phyloP scores from a whole-genome alignment of 2,113 vertebrate species.

The Gnathonemus longibarbis region DNA sequence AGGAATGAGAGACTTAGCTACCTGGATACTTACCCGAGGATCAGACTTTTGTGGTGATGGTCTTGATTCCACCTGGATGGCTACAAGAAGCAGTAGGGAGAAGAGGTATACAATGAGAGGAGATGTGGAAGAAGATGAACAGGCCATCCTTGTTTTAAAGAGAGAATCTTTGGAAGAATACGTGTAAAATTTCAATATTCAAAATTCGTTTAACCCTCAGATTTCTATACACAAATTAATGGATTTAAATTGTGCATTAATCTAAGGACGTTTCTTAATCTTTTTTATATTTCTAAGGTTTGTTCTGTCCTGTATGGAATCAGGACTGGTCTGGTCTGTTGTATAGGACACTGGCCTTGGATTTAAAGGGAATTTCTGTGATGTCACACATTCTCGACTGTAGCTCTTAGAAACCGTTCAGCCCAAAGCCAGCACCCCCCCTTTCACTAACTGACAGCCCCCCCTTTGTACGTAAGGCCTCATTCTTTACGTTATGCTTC shows the following conservation, averaged over 20 bases:
- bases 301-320: slow-evolving; percentile 35
- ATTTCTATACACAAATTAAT: background rate
- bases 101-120: background rate
- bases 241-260: background rate
- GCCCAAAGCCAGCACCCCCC: slow-evolving; percentile 12
- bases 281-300: background rate
- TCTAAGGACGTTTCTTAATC: background rate
- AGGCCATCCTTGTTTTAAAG: slow-evolving; percentile 25
- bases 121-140: slow-evolving; percentile 13
- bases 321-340: slow-evolving; percentile 35
- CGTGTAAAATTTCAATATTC: background rate
- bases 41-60: slow-evolving; percentile 24
- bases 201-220: background rate
- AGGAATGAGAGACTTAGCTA: background rate
- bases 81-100: slow-evolving; percentile 14
- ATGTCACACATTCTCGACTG: slow-evolving; percentile 37
- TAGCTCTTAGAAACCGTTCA: slow-evolving; percentile 19
- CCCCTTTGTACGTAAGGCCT: background rate
- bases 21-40: slow-evolving; percentile 29
- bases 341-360: background rate
- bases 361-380: slow-evolving; percentile 32
- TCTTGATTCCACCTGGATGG: slow-evolving; percentile 22
- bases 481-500: background rate
- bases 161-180: background rate
- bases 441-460: background rate